Evolutionary conservation across 2,888 invertebrate species (phyloP), one percentile per base, ranked within the genome.

Genomic region (Apeira syringaria): DNA sequence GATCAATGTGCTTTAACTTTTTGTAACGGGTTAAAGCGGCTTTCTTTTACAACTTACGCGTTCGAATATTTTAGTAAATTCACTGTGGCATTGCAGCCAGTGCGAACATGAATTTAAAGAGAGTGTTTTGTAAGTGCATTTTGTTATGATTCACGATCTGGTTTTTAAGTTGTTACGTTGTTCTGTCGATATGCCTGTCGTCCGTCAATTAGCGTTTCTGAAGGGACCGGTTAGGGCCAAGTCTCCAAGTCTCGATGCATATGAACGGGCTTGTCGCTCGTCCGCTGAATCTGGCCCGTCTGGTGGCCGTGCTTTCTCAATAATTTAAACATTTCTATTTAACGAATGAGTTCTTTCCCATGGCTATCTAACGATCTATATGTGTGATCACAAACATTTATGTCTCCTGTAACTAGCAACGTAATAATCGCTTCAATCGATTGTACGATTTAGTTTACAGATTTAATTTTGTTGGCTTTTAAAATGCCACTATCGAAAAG

Each of bases 151-250:
- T 59, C 39, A 43, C 47, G 24, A 46, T 49, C 60, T 56, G 57
- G 56, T 64, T 59, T 64, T 62, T 71, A 59, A 60, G 62, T 48
- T 53, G 63, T 67, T 71, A 56, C 55, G 58, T 60, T 55, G 56
- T 64, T 59, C 53, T 47, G 64, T 56, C 44, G 39, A 36, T 36
- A 40, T 43, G 46, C 50, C 77, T 80, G 80, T 77, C 74, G 71
- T 70, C 77, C 73, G 81, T 84, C 87, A 86, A 86, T 87, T 86
- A 87, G 81, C 66, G 73, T 64, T 52, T 59, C 65, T 53, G 68
- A 59, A 66, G 64, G 68, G 78, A 82, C 85, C 82, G 79, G 87
- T 84, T 65, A 52, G 65, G 53, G 61, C 72, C 61, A 68, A 67
- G 56, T 67, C 59, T 63, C 74, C 75, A 68, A 67, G 56, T 53